These are phyloP conservation scores for Neocrepidodera transversa DNA, from an alignment of 2,888 invertebrate genomes.

Conservation along the genomic window DNA sequence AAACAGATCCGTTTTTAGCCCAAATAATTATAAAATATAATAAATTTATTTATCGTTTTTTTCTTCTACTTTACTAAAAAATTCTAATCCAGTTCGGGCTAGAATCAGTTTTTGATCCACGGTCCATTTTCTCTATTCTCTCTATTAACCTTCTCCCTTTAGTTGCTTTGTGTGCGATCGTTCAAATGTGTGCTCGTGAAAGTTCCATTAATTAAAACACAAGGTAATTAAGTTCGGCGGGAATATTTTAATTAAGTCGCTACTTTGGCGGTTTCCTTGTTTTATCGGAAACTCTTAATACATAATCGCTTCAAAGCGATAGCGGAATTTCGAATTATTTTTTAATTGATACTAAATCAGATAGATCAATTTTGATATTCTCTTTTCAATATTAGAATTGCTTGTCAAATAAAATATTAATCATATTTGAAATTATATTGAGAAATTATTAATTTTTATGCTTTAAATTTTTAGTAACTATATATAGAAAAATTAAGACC, in stretches of 20 bases:
- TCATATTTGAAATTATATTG: no score
- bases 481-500: no score
- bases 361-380: no score
- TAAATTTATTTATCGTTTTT: no score
- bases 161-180: conserved; percentile 15
- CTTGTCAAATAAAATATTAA: no score
- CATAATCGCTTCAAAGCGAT: conserved; percentile 10
- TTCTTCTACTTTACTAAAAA: no score
- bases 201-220: conserved; percentile 39
- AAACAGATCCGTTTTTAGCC: no score
- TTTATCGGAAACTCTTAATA: conserved; percentile 8
- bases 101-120: conserved; percentile 13
- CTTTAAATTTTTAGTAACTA: no score
- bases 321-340: neutral
- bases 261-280: conserved; percentile 18
- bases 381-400: no score
- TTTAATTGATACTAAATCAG: neutral
- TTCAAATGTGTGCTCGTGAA: conserved; percentile 20
- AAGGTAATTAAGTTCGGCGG: conserved; percentile 44
- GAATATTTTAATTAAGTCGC: conserved; percentile 45
- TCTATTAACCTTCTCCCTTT: neutral
- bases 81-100: no score
- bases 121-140: neutral
- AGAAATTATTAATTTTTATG: no score
- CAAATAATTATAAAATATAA: no score